Percentiles rank a stretch among this genome's conserved stretches.
These are phyloP conservation scores for Venusia cambrica DNA, from an alignment of 2,888 invertebrate genomes.

Conservation along the genomic window DNA sequence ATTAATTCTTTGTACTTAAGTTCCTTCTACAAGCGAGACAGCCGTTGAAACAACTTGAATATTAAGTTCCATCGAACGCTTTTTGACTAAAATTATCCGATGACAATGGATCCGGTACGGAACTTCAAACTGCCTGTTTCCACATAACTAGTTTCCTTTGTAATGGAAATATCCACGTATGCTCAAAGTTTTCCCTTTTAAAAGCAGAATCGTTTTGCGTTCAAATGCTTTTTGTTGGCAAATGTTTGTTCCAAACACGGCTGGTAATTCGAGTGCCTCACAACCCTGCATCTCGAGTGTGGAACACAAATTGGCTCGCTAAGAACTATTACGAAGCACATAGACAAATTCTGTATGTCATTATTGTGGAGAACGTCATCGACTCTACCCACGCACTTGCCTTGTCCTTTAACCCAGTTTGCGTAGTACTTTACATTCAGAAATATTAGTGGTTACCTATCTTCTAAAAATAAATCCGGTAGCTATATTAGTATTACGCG, in stretches of 20 bases:
- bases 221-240: conserved; percentile 13
- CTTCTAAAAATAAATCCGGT: no score
- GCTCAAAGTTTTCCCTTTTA: conserved; percentile 14
- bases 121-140: conserved; percentile 21
- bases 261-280: conserved; percentile 6
- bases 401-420: no score
- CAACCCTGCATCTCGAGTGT: conserved; percentile 19
- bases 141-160: conserved; percentile 37
- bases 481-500: no score
- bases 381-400: background rate
- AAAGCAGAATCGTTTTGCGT: conserved; percentile 18
- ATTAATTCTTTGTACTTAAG: conserved; percentile 2
- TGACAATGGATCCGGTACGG: conserved; percentile 17
- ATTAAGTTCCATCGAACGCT: conserved; percentile 1
- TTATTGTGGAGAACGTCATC: conserved; percentile 6
- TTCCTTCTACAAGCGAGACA: background rate
- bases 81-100: conserved; percentile 8
- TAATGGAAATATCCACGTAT: conserved; percentile 33
- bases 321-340: conserved; percentile 4
- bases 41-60: conserved; percentile 3
- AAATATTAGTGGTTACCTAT: background rate
- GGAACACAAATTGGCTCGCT: conserved; percentile 24
- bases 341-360: conserved; percentile 8
- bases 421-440: background rate
- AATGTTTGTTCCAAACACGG: conserved; percentile 15